Evolutionary conservation across 2,888 invertebrate species (phyloP), one percentile per base, ranked within the genome.

Genomic region (Eupeodes luniger): DNA sequence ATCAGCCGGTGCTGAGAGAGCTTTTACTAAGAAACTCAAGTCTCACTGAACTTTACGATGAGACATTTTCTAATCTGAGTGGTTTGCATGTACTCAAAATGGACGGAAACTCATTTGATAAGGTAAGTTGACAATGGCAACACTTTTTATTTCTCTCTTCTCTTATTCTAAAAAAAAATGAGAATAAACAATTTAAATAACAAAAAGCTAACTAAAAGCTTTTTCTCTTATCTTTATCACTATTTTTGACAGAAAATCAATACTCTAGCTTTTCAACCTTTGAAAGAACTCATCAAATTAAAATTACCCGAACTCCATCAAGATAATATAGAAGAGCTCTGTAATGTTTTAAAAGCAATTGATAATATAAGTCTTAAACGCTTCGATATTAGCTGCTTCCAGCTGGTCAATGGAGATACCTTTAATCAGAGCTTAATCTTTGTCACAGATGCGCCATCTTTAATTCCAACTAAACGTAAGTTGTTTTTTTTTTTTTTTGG

Each of bases 351-450:
- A 19, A 91, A 91, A 89, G 91, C 92, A 55, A 94, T 94, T 77
- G 94, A 94, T 85, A 92, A 91, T 64, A 93, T 94, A 66, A 92
- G 92, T 80, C 92, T 93, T 49, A 92, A 91, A 72, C 91, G 91
- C 76, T 94, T 92, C 81, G 92, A 93, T 90, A 90, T 94, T 16
- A 94, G 93, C 87, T 94, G 94, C 89, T 93, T 90, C 84, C 92
- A 93, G 75, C 90, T 93, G n/a, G 92, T 92, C 9, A 89, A 92
- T 76, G 94, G 93, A 12, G 91, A 91, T 55, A 91, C 93, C n/a
- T 94, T 92, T 89, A 93, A 93, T 90, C 93, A 93, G 57, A 93
- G 93, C 85, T 86, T 93, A 84, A 92, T 92, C 44, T 82, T 91
- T 72, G 90, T 91, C 72, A 92, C 93, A 72, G 93, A 93, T 85